Base-by-base conservation (phyloP, 1,140 invertebrate species). In the Drosophila biarmipes region DNA sequence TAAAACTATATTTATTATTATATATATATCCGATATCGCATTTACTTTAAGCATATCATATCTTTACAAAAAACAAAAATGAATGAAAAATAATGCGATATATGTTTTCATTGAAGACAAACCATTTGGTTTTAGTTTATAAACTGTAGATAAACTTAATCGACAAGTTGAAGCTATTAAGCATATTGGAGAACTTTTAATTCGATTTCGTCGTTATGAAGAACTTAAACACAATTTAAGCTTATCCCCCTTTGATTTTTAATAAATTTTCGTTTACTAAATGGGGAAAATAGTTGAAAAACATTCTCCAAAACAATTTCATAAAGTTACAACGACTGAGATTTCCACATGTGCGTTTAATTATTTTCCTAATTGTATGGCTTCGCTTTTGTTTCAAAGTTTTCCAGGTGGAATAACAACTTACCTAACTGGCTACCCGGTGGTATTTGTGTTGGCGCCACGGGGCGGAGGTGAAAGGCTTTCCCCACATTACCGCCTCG, bases 221-320 rank as follows among this genome's bases (percentile, higher is more conserved):
- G 1, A 24, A 12, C 12, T 1, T 3, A 35, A 37, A 6, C n/a
- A 2, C 11, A 37, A 37, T 2, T 6, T n/a, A n/a, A 37, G 12
- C 35, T 2, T 6, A n/a, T 5, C 6, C 6, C 14, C 6, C n/a
- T 37, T 6, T 6, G 7, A 19, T 17, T 42, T 42, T 11, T 11
- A 29, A 15, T 15, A 8, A 45, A 45, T 54, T 68, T 31, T 7
- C 38, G 17, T 31, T 54, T 21, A 10, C 64, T 14, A 15, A 15
- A 27, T 24, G 21, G 31, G 48, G 31, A 37, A 53, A 56, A 46
- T 68, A 68, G 55, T 48, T 56, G 29, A 14, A 38, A 55, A 69
- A 12, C 38, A 46, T 17, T 31, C 45, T 62, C 4, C 27, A 37
- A 54, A 53, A 17, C 38, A 37, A 69, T 31, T 38, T 19, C 34